Conservation (phyloP, 2,888 invertebrate species). For the Drosophila putrida region DNA sequence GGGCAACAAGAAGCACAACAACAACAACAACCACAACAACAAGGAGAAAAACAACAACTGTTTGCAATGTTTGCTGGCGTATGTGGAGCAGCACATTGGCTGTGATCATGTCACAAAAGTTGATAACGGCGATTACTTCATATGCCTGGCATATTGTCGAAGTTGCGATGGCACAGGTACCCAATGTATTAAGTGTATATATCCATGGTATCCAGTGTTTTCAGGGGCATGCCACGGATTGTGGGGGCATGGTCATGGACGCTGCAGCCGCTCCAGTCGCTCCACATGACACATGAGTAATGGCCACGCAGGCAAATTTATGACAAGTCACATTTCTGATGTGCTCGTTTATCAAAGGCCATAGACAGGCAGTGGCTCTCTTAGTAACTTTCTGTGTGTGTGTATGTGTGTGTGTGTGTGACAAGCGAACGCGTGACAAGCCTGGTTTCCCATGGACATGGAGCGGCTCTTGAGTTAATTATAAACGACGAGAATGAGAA, state of each 20-base stretch:
- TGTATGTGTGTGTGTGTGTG: conserved; percentile 38
- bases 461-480: conserved; percentile 79
- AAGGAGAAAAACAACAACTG: conserved; percentile 15
- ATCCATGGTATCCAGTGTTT: not conserved
- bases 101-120: conserved; percentile 81
- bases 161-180: conserved; percentile 60
- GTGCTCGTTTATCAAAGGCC: conserved; percentile 80
- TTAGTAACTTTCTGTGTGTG: not conserved
- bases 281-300: conserved; percentile 81
- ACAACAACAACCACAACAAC: conserved; percentile 24
- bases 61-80: conserved; percentile 47
- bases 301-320: conserved; percentile 84
- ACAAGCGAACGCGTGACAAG: conserved; percentile 74
- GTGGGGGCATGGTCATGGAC: conserved; percentile 25
- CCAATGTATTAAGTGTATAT: conserved; percentile 3
- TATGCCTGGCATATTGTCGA: conserved; percentile 81
- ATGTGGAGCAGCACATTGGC: conserved; percentile 59
- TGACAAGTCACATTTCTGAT: conserved; percentile 84
- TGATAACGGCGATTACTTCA: conserved; percentile 83
- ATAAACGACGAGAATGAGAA: conserved; percentile 73
- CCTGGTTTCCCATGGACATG: conserved; percentile 59
- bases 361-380: conserved; percentile 67
- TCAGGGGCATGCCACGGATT: not conserved
- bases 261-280: conserved; percentile 67
- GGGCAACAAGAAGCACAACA: conserved; percentile 14